Evolutionary conservation across 2,888 invertebrate genomes (phyloP).

Genomic region (Noctua pronuba): DNA sequence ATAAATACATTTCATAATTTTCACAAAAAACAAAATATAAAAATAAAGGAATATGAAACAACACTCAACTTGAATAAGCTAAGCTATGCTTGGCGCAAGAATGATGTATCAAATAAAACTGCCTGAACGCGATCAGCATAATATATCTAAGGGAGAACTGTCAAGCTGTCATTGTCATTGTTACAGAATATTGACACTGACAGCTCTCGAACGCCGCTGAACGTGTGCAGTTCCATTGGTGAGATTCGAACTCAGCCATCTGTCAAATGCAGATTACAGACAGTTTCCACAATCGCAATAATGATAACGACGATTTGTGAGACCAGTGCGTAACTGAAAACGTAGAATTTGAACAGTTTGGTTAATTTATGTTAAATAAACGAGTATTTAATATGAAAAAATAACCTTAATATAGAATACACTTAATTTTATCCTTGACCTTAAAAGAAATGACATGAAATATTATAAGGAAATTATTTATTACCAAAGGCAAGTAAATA

Average conservation of each 20-base stretch:
- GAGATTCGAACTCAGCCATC: not conserved
- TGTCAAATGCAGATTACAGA: not conserved
- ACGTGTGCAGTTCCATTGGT: not conserved
- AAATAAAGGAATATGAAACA: not conserved
- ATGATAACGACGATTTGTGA: not conserved
- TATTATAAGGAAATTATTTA: slow-evolving; percentile 24
- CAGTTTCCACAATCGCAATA: not conserved
- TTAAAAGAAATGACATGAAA: not conserved
- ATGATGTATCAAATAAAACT: not conserved
- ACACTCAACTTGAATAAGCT: not conserved
- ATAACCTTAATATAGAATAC: not conserved
- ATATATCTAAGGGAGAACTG: not conserved
- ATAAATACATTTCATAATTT: too few relatives aligned
- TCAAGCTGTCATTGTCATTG: not conserved
- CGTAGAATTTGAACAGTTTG: not conserved
- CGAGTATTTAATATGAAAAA: not conserved
- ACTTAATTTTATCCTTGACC: not conserved
- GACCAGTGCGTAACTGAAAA: not conserved
- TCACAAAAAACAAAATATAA: too few relatives aligned
- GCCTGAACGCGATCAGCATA: not conserved
- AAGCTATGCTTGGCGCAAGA: not conserved
- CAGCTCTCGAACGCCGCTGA: not conserved
- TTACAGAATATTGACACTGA: not conserved
- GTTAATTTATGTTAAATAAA: not conserved
- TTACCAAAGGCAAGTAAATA: slow-evolving; percentile 20